A percentile compares a stretch with the other conserved stretches of the same genome.
Conservation (phyloP, 2,888 invertebrate genomes). For the Ashinkailepas kermadecensis region DNA sequence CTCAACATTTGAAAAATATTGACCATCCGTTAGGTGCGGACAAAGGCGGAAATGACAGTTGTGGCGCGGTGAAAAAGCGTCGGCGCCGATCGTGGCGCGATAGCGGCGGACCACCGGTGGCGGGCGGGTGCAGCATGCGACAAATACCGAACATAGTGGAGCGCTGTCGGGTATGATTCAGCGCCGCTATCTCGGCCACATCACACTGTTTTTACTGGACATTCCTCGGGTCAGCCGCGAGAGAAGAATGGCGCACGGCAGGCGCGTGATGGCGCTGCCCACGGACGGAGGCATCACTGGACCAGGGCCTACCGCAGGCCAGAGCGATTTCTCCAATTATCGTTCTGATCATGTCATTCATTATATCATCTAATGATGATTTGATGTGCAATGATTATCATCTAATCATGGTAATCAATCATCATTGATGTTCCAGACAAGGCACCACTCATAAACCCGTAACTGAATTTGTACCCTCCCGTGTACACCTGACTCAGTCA, state of each 20-base stretch:
- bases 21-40: slow-evolving; percentile 16
- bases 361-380: too few relatives aligned
- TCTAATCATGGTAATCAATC: too few relatives aligned
- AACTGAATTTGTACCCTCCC: too few relatives aligned
- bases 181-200: neutral
- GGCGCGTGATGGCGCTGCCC: neutral
- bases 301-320: too few relatives aligned
- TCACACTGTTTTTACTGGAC: neutral
- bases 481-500: too few relatives aligned
- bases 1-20: slow-evolving; percentile 18
- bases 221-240: neutral
- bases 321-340: too few relatives aligned
- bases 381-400: too few relatives aligned
- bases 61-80: slow-evolving; percentile 7
- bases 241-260: neutral
- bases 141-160: slow-evolving; percentile 15
- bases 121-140: neutral
- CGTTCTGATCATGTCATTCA: too few relatives aligned
- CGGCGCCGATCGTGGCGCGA: neutral
- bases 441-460: too few relatives aligned
- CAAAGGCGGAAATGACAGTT: slow-evolving; percentile 14
- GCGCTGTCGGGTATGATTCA: slow-evolving; percentile 1
- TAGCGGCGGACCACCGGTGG: slow-evolving; percentile 18
- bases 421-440: too few relatives aligned
- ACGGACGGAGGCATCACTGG: too few relatives aligned